phyloP scores from a whole-genome alignment of 1,140 invertebrate species.

The Brachystomella parvula region DNA sequence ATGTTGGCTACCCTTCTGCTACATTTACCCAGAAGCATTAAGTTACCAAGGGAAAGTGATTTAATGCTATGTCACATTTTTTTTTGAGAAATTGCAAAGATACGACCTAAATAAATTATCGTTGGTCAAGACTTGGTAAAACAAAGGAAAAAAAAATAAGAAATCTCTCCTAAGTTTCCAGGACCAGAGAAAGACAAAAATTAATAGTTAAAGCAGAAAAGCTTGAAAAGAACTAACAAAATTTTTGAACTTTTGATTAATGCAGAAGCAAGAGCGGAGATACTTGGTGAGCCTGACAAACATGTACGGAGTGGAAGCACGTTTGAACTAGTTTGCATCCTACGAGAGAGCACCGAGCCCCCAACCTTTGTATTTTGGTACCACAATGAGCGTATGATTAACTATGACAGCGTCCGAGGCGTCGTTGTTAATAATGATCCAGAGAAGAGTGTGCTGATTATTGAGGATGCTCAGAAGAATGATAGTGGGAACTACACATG shows the following conservation, averaged over 20 bases:
- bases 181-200: no score
- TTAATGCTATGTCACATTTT: constrained; percentile 3
- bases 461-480: constrained; percentile 40
- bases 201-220: no score
- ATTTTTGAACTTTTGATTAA: constrained; percentile 40
- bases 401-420: constrained; percentile 70
- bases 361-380: constrained; percentile 79
- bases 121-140: no score
- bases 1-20: background rate
- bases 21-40: background rate
- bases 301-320: constrained; percentile 76
- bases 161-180: no score
- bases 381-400: constrained; percentile 59
- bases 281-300: constrained; percentile 71
- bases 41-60: background rate
- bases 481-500: constrained; percentile 56
- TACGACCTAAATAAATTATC: no score
- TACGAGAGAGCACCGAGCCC: constrained; percentile 69
- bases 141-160: no score
- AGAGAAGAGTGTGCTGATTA: constrained; percentile 41
- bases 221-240: no score
- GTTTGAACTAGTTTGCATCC: constrained; percentile 65
- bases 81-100: no score
- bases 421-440: constrained; percentile 70
- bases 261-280: constrained; percentile 76